phyloP scores from a whole-genome alignment of 1,140 invertebrate species.

The Hyphantria cunea region DNA sequence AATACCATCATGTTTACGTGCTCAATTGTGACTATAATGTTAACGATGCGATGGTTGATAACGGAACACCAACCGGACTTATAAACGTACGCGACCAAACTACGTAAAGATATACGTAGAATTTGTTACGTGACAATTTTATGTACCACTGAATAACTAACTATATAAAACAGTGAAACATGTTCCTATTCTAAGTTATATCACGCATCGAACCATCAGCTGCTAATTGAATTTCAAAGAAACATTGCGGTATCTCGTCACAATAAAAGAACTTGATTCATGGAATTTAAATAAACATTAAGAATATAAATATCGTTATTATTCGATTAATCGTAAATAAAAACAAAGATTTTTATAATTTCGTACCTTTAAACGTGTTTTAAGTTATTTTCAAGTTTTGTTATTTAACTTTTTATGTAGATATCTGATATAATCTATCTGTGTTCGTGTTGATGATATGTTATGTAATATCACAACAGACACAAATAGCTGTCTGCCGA shows the following conservation, averaged over 20 bases:
- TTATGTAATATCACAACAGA: conserved; percentile 28
- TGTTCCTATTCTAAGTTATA: conserved; percentile 19
- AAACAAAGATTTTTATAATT: too few relatives aligned
- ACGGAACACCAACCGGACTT: conserved; percentile 25
- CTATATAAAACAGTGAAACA: conserved; percentile 12
- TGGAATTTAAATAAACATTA: not conserved
- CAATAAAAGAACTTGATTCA: conserved; percentile 11
- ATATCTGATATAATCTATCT: not conserved
- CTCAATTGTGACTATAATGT: conserved; percentile 9
- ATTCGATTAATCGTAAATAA: too few relatives aligned
- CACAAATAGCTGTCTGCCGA: conserved; percentile 15
- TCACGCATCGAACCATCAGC: conserved; percentile 12
- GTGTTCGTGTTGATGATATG: conserved; percentile 21
- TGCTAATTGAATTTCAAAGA: conserved; percentile 22
- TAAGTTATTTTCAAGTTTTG: too few relatives aligned
- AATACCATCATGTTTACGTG: conserved; percentile 16
- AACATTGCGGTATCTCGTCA: not conserved
- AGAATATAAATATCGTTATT: not conserved
- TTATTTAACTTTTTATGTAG: not conserved
- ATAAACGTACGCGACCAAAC: conserved; percentile 20
- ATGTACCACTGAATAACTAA: conserved; percentile 25
- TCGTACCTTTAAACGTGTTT: too few relatives aligned
- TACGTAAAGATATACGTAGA: conserved; percentile 11
- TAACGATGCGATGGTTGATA: conserved; percentile 18
- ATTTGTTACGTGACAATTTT: conserved; percentile 27